Evolutionary conservation across 1,140 invertebrate genomes (phyloP).

Genomic region (Papilio glaucus): DNA sequence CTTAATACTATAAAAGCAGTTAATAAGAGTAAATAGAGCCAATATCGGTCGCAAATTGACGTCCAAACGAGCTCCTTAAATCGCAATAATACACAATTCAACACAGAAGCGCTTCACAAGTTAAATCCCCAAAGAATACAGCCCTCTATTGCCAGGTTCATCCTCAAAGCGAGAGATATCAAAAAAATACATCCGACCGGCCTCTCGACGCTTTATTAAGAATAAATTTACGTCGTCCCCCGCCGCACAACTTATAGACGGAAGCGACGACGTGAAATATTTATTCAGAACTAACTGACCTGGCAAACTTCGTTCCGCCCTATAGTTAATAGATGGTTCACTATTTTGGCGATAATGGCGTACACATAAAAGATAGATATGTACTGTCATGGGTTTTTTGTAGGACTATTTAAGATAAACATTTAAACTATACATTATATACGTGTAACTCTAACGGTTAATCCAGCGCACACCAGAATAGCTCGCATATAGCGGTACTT

Average conservation of each 20-base stretch:
- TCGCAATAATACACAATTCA: slow-evolving; percentile 37
- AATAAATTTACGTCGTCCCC: slow-evolving; percentile 75
- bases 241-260: slow-evolving; percentile 41
- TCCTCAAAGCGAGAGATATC: slow-evolving; percentile 74
- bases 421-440: too few species aligned
- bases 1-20: not conserved
- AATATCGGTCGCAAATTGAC: slow-evolving; percentile 54
- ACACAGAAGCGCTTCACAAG: slow-evolving; percentile 28
- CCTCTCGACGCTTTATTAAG: slow-evolving; percentile 78
- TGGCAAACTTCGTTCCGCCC: too few species aligned
- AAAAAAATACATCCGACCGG: slow-evolving; percentile 77
- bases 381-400: too few species aligned
- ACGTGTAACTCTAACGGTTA: too few species aligned
- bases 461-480: too few species aligned
- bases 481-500: too few species aligned
- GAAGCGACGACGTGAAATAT: slow-evolving; percentile 20
- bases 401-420: too few species aligned
- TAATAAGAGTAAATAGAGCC: slow-evolving; percentile 38
- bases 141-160: slow-evolving; percentile 54
- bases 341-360: too few species aligned
- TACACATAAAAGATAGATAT: too few species aligned
- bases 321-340: too few species aligned
- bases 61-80: slow-evolving; percentile 45
- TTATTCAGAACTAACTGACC: too few species aligned
- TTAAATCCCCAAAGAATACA: slow-evolving; percentile 56